Evolutionary conservation across 1,140 invertebrate species (phyloP).

Genomic region (Drusus annulatus): DNA sequence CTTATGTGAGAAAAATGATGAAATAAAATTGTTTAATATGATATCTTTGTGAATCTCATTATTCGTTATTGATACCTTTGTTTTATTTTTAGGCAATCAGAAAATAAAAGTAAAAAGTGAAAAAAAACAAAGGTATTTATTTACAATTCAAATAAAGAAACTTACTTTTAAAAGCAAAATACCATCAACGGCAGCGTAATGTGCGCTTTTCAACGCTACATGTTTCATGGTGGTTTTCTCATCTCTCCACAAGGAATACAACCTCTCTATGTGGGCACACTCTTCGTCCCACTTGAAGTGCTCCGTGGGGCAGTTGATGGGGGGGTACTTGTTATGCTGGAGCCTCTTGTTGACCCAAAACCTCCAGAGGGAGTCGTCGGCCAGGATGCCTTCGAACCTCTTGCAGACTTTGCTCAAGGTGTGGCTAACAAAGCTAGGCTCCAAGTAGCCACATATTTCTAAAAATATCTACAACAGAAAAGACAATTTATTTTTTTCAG

Average conservation of each 20-base stretch:
- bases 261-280: conserved; percentile 66
- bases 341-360: conserved; percentile 66
- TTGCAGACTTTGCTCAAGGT: conserved; percentile 66
- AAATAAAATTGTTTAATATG: too few relatives aligned
- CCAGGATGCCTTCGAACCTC: conserved; percentile 67
- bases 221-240: conserved; percentile 64
- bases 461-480: conserved; percentile 67
- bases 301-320: conserved; percentile 61
- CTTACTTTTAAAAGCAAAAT: conserved; percentile 69
- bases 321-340: conserved; percentile 62
- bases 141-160: conserved; percentile 44
- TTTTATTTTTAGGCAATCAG: too few relatives aligned
- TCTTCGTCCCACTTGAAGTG: conserved; percentile 65
- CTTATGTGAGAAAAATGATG: too few relatives aligned
- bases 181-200: conserved; percentile 69
- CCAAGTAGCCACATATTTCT: conserved; percentile 69
- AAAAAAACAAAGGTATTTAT: too few relatives aligned
- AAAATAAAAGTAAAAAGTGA: too few relatives aligned
- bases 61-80: too few relatives aligned
- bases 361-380: conserved; percentile 67
- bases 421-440: conserved; percentile 65
- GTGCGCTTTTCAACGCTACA: conserved; percentile 66
- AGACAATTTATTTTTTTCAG: not conserved
- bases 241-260: conserved; percentile 66
- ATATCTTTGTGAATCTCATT: too few relatives aligned